Base-by-base conservation (phyloP, 1,140 invertebrate genomes). In the Papilio glaucus region DNA sequence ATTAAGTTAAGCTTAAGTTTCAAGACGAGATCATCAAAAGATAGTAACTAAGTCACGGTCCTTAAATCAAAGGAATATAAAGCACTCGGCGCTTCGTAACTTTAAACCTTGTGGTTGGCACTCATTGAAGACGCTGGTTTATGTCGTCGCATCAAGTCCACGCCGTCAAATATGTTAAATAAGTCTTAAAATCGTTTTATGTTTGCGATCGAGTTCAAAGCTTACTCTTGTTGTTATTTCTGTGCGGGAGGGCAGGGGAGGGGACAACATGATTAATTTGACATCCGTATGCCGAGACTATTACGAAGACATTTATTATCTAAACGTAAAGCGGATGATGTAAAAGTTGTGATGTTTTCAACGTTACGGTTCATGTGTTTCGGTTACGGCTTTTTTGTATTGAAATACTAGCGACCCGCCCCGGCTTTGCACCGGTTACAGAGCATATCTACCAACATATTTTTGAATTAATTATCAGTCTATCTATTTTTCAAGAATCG, bases 101-200 rank as follows among this genome's bases (percentile, higher is more conserved):
- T 57, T 57, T 57, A 57, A 57, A 57, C 49, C 49, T 57, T 41
- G 49, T 21, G 49, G 49, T 49, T 33, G 29, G 6, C 2, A 33
- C n/a, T 57, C 49, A 24, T 57, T 57, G 49, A 57, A 24, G 49
- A 4, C 21, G 12, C 18, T 21, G 9, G 49, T 57, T 57, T 18
- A 57, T 57, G 10, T 24, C 21, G 49, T 24, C 21, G 39, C 39
- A 13, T 13, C 39, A 13, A 10, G 8, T 10, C 2, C 29, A 33
- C 68, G 62, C 73, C 75, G 79, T 78, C 77, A 72, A 75, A 77
- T 81, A 81, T 76, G 75, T 77, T 72, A 71, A 79, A 74, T 61
- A 72, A 65, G 68, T 53, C 67, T 79, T 74, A 81, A 77, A 72
- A 37, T 73, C 21, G 49, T 81, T 77, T 81, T 78, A 77, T 74